These are phyloP conservation scores for Brachylomia viminalis DNA, from an alignment of 2,888 invertebrate species.

Conservation along the genomic window DNA sequence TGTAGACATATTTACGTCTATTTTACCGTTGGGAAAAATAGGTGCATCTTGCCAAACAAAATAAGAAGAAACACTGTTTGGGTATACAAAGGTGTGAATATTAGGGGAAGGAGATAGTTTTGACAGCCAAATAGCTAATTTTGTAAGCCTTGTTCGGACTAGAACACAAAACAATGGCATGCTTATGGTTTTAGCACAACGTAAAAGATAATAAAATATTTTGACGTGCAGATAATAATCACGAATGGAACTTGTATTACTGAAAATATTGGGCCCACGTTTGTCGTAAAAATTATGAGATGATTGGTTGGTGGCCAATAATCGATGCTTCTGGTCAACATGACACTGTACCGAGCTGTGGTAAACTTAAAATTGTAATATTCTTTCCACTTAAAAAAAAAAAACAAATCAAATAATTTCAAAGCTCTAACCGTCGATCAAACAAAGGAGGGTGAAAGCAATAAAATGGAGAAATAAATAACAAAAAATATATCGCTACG, in stretches of 20 bases:
- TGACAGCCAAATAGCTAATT: background rate
- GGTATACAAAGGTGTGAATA: background rate
- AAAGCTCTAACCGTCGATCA: slow-evolving; percentile 66
- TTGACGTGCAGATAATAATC: background rate
- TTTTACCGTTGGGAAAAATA: slow-evolving; percentile 29
- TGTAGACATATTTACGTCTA: slow-evolving; percentile 56
- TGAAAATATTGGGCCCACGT: background rate
- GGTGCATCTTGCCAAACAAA: slow-evolving; percentile 17
- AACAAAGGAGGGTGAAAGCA: slow-evolving; percentile 77
- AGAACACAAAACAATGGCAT: background rate
- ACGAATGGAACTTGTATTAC: no score
- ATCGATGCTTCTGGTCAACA: background rate
- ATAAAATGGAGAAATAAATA: slow-evolving; percentile 86
- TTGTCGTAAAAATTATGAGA: background rate
- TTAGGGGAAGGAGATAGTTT: background rate
- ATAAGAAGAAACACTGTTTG: background rate
- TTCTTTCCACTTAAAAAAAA: slow-evolving; percentile 4
- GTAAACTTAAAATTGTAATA: background rate
- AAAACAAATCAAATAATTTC: slow-evolving; percentile 56
- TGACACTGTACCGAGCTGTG: no score
- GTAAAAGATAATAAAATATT: background rate
- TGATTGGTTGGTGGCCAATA: background rate
- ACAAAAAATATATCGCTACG: slow-evolving; percentile 84
- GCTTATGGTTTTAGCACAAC: background rate
- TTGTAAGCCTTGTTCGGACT: background rate